Evolutionary conservation across 2,797 vertebrate species (phyloP), one percentile per base, ranked within the genome.

Genomic region (Poecile montanus): DNA sequence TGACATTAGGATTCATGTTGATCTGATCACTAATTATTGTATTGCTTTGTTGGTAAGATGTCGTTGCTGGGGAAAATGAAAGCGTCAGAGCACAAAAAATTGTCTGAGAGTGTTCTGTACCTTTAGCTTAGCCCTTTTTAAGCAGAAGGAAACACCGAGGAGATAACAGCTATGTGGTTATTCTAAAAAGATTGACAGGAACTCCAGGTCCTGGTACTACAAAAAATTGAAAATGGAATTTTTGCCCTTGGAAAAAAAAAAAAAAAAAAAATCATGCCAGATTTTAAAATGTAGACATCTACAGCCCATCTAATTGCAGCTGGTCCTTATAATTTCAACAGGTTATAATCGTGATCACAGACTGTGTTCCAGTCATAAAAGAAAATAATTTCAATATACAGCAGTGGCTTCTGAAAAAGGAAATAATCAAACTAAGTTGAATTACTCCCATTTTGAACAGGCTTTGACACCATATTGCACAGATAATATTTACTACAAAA

Each of bases 271-370:
- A 94, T 53, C 16, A 87, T 30, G 25, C 18, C 74, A 27, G 67
- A 82, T 44, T 95, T 96, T 50, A 96, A 92, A 67, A 50, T 19
- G 15, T 9, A 99, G 95, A 98, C 98, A 12, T 99, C 98, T 19
- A 92, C 98, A 76, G 98, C 97, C 16, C 98, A 99, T 98, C 98
- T 98, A 96, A 89, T 18, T 68, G 36, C 50, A 65, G 56, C 25
- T 21, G 44, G 25, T 65, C 36, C 60, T 72, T n/a, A 20, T 32
- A 50, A 32, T 50, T 62, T 70, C 8, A 22, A 18, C 7, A 45
- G 90, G 15, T 56, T 85, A 23, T 11, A 72, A 65, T 47, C 3
- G 3, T 16, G 26, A 73, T 60, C 22, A 62, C 3, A n/a, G 16
- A 62, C 30, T 42, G 21, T 32, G 30, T 19, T 83, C 29, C 45